phyloP scores from a whole-genome alignment of 2,888 invertebrate species.

The Mythimna loreyi region DNA sequence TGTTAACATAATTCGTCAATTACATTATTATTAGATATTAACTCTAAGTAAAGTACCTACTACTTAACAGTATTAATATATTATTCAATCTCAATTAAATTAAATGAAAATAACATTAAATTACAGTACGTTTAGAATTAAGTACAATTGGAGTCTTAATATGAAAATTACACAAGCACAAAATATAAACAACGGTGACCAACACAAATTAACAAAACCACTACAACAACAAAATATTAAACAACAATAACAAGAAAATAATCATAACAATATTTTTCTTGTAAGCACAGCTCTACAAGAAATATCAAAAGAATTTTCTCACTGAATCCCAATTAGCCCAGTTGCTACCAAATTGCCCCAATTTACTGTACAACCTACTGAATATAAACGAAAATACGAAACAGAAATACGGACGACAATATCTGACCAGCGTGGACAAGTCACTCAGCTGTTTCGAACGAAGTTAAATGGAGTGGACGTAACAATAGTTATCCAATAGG shows the following conservation, averaged over 20 bases:
- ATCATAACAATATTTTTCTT: conserved; percentile 25
- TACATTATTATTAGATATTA: too few relatives aligned
- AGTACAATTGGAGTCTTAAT: too few relatives aligned
- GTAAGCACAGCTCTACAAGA: conserved; percentile 22
- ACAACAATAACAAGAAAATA: conserved; percentile 11
- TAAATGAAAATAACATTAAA: too few relatives aligned
- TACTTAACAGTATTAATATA: too few relatives aligned
- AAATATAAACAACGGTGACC: background rate
- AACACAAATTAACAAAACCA: background rate
- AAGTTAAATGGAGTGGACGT: conserved; percentile 44
- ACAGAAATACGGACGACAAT: conserved; percentile 36
- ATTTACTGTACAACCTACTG: conserved; percentile 40
- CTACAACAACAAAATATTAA: background rate
- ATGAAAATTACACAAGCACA: too few relatives aligned
- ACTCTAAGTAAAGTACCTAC: too few relatives aligned
- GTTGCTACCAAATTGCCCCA: conserved; percentile 50
- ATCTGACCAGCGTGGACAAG: conserved; percentile 30
- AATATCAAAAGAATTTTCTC: conserved; percentile 42
- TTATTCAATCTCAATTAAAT: too few relatives aligned
- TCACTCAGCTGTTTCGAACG: conserved; percentile 40
- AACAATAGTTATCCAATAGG: conserved; percentile 70
- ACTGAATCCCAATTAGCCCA: conserved; percentile 58
- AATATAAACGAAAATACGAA: conserved; percentile 43
- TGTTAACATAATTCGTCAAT: too few relatives aligned
- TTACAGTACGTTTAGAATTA: too few relatives aligned